Evolutionary conservation across 2,888 invertebrate genomes (phyloP).

Genomic region (Pandemis corylana): DNA sequence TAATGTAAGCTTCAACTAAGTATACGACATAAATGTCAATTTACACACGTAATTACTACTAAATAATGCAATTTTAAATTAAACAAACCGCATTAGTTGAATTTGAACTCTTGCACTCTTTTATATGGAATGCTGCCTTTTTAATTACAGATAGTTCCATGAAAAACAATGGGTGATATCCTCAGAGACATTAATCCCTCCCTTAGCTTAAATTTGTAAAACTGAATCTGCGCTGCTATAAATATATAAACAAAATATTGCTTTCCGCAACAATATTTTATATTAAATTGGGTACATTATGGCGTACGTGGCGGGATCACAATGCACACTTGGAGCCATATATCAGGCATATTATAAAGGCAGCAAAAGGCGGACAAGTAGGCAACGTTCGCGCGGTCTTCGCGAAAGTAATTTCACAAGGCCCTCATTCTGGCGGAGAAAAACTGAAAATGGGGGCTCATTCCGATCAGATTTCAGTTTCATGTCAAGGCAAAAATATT

Average conservation of each 20-base stretch:
- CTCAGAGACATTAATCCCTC: too few relatives aligned
- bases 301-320: conserved; percentile 60
- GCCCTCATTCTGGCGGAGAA: conserved; percentile 52
- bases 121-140: too few relatives aligned
- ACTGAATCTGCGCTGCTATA: conserved; percentile 43
- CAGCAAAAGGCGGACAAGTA: conserved; percentile 54
- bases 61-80: too few relatives aligned
- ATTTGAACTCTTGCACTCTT: too few relatives aligned
- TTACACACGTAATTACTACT: neutral
- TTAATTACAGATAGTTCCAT: too few relatives aligned
- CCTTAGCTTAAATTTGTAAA: neutral
- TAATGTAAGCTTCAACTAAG: conserved; percentile 7
- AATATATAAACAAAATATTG: conserved; percentile 62
- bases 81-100: too few relatives aligned
- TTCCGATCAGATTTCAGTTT: conserved; percentile 25
- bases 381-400: conserved; percentile 50
- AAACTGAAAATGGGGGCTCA: conserved; percentile 56
- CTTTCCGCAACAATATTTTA: conserved; percentile 58
- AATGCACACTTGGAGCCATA: conserved; percentile 64
- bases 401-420: conserved; percentile 62
- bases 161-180: too few relatives aligned
- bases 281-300: conserved; percentile 61
- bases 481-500: conserved; percentile 3
- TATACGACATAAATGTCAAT: neutral
- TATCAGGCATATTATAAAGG: conserved; percentile 67